Evolutionary conservation across 2,888 invertebrate genomes (phyloP).

Genomic region (Kryphioiulus occultus): DNA sequence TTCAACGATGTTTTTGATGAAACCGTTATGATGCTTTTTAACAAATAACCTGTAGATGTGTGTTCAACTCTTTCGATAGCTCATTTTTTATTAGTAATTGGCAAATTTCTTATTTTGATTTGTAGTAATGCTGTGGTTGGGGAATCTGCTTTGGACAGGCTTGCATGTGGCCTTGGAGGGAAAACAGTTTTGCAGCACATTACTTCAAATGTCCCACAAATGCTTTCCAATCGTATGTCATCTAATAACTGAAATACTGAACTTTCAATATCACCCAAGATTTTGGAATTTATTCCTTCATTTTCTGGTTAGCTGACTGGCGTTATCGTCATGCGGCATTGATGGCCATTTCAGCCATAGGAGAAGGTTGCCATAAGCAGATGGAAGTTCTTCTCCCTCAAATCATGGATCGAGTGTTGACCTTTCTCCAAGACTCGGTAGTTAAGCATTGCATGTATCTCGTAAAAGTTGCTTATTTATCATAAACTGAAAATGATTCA

Average conservation of each 20-base stretch:
- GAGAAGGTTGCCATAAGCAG: constrained; percentile 98
- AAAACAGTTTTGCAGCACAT: constrained; percentile 90
- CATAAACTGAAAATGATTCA: not conserved
- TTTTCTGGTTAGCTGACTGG: constrained; percentile 63
- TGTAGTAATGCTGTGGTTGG: constrained; percentile 90
- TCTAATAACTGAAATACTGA: not conserved
- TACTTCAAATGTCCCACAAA: constrained; percentile 81
- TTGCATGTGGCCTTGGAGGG: constrained; percentile 97
- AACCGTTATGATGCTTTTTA: too few species aligned
- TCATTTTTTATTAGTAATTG: not conserved
- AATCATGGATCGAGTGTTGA: constrained; percentile 89
- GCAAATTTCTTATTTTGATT: not conserved
- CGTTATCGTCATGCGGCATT: constrained; percentile 85
- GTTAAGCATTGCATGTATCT: constrained; percentile 60
- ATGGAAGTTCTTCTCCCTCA: constrained; percentile 95
- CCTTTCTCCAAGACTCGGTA: constrained; percentile 83
- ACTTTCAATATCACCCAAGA: not conserved
- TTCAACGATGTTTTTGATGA: not conserved
- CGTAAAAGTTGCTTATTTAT: not conserved
- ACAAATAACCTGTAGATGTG: not conserved
- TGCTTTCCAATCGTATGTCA: constrained; percentile 73
- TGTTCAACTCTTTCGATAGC: too few species aligned
- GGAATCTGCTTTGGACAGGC: constrained; percentile 93
- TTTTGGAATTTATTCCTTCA: not conserved
- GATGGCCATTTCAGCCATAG: constrained; percentile 98